A percentile compares a stretch with the other conserved stretches of the same genome.
Conservation (phyloP, 2,113 vertebrate species). For the Lycaon pictus region DNA sequence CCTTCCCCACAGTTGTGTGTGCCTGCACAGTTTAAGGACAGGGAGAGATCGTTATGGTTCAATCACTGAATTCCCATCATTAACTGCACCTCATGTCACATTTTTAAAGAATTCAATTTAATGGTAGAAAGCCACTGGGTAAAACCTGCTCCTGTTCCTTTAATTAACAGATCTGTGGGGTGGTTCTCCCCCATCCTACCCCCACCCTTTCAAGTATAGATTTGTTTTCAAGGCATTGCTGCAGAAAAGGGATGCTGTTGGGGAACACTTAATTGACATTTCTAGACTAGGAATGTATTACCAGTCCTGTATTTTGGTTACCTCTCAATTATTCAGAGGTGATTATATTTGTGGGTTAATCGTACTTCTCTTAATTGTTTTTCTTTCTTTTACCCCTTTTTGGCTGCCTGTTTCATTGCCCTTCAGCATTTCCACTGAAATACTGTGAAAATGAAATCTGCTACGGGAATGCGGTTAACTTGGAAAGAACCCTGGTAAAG, state of each 20-base stretch:
- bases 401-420: constrained; percentile 14
- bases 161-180: constrained; percentile 82
- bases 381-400: constrained; percentile 8
- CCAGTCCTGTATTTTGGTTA: constrained; percentile 28
- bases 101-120: constrained; percentile 85
- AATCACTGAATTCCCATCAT: constrained; percentile 80
- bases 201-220: constrained; percentile 75
- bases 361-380: not conserved
- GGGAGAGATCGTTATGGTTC: constrained; percentile 78
- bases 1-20: not conserved
- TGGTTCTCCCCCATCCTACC: constrained; percentile 58
- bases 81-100: constrained; percentile 83
- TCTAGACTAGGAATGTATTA: constrained; percentile 51
- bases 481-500: constrained; percentile 40
- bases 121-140: constrained; percentile 82
- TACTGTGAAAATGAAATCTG: constrained; percentile 48
- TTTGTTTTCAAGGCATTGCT: constrained; percentile 74
- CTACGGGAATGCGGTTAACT: constrained; percentile 46
- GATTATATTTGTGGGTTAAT: constrained; percentile 51
- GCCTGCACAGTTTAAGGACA: constrained; percentile 64
- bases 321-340: constrained; percentile 44
- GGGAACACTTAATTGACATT: constrained; percentile 66
- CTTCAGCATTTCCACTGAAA: constrained; percentile 63
- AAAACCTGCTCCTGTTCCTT: constrained; percentile 73
- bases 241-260: constrained; percentile 61